Base-by-base conservation (phyloP, 2,113 vertebrate genomes). In the Cacatua alba region DNA sequence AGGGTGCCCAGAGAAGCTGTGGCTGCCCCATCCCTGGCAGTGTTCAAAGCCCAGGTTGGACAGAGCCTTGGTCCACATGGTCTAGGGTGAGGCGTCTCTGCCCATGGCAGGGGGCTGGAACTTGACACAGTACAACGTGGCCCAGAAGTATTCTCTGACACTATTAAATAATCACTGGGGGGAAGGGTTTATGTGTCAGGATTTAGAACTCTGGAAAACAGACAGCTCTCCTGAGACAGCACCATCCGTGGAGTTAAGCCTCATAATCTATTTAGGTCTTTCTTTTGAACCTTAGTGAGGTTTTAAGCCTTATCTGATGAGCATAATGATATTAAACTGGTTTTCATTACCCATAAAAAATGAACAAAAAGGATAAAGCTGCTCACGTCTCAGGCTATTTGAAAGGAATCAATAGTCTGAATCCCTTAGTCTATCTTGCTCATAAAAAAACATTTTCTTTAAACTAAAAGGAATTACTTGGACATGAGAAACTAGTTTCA, bases 311-410 rank as follows among this genome's bases (percentile, higher is more conserved):
- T 89, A 92, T 96, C 94, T 94, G 94, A 97, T 96, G 75, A 96
- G 88, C 37, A 51, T 94, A 97, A 97, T 94, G 95, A 90, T 82
- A 97, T 97, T 91, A 97, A 97, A 95, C 84, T 95, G 93, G 82
- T 96, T 96, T 96, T 94, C 93, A 94, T 96, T 97, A 92, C 41
- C 82, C 64, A 86, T 86, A 76, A 91, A 95, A 96, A 94, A 92
- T n/a, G 92, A 96, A 94, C 91, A 95, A 70, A 93, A 91, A 63
- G 91, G 90, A 81, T 91, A 74, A 92, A 92, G 88, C 92, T 62
- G 76, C 41, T 60, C 13, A 55, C 9, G 1, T 70, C 75, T 37
- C 74, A 63, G 81, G 74, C 81, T 88, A 24, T 74, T 95, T 83
- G 69, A 81, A 79, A 88, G 75, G 76, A 94, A 97, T 96, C 94